A percentile compares a stretch with the other conserved stretches of the same genome.
Evolutionary conservation across 2,113 vertebrate genomes (phyloP).

Genomic region (Chunga burmeisteri): DNA sequence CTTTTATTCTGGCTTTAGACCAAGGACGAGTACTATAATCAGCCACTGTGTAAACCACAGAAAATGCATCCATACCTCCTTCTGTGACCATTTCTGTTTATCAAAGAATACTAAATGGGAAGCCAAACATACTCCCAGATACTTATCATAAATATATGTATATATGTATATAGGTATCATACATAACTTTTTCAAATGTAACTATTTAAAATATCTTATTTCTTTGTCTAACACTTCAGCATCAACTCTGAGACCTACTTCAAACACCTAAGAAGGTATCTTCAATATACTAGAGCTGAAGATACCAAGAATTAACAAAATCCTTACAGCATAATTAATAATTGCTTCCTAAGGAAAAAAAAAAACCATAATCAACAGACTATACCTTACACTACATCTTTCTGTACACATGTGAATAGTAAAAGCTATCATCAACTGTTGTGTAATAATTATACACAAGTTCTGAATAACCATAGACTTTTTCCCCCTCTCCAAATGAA

Average conservation of each 20-base stretch:
- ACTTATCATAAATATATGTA: neutral
- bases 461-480: neutral
- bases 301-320: neutral
- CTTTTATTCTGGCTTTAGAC: neutral
- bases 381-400: neutral
- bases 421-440: neutral
- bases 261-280: neutral
- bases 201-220: neutral
- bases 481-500: neutral
- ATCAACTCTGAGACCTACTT: neutral
- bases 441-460: neutral
- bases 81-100: neutral
- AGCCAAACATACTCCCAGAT: neutral
- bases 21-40: neutral
- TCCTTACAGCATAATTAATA: neutral
- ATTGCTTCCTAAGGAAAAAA: neutral
- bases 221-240: neutral
- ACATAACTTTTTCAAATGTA: neutral
- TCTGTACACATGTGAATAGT: neutral
- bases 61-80: neutral
- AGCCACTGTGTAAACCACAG: neutral
- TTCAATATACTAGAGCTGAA: neutral
- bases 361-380: neutral
- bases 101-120: neutral
- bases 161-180: neutral